Base-by-base conservation (phyloP, 2,797 vertebrate species). In the Semotilus atromaculatus region DNA sequence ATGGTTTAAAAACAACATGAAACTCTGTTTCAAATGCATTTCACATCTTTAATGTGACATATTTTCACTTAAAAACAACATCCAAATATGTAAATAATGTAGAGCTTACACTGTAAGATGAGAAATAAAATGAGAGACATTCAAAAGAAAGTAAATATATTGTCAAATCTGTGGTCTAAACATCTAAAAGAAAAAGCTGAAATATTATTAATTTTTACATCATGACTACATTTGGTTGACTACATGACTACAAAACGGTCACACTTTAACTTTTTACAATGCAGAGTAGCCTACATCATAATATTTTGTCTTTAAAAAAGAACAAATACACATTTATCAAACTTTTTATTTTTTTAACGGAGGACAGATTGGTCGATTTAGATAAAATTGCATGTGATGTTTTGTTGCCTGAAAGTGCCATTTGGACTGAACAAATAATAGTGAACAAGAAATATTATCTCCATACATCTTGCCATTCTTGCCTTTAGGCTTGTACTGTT, bases 311-410 rank as follows among this genome's bases (percentile, higher is more conserved):
- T n/a, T 71, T 26, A 8, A 71, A 58, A 70, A 71, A 71, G 0
- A n/a, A 43, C 68, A 43, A 71, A 43, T 43, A 7, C 68, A 43
- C 38, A 13, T 14, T n/a, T 43, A 70, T 40, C 31, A 19, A 36
- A 13, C n/a, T 51, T 51, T 21, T 72, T 72, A 5, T 72, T 5
- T 1, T 72, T 26, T 26, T 8, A 1, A 58, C 55, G 5, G 10
- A 53, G 34, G 21, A 18, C 21, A n/a, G 73, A 75, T 75, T 23
- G 5, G 21, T 62, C 43, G 34, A 23, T 70, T 26, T 48, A 48
- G n/a, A 51, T 72, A 51, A 26, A 74, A 74, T 53, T 51, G 9
- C 72, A 31, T 79, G 58, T 16, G n/a, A 64, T 48, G n/a, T 78
- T 62, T 29, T 40, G n/a, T 45, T 31, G 76, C 58, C 58, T 31